These are phyloP conservation scores for Clarias batrachus DNA, from an alignment of 2,113 vertebrate species.

Conservation along the genomic window DNA sequence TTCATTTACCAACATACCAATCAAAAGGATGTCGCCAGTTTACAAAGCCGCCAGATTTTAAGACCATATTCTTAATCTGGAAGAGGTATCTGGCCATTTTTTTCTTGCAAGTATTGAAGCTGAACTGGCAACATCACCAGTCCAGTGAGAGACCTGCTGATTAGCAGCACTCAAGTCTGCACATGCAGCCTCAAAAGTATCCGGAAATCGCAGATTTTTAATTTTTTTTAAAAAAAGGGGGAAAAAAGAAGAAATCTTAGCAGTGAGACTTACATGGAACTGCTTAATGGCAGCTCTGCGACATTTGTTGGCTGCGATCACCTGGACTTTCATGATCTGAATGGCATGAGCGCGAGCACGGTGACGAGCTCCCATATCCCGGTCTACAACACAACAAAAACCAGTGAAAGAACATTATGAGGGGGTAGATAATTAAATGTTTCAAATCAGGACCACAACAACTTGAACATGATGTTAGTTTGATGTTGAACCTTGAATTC, in stretches of 20 bases:
- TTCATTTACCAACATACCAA: too few species aligned
- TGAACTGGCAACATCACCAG: slow-evolving; percentile 49
- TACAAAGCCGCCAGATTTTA: slow-evolving; percentile 59
- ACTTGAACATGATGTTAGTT: not conserved
- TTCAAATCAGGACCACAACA: not conserved
- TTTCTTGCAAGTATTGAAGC: slow-evolving; percentile 56
- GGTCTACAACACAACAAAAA: slow-evolving; percentile 72
- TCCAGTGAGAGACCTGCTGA: slow-evolving; percentile 62
- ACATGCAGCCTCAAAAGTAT: not conserved
- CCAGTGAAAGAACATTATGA: not conserved
- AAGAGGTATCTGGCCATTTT: slow-evolving; percentile 65
- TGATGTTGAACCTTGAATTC: slow-evolving; percentile 76
- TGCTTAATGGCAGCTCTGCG: slow-evolving; percentile 95
- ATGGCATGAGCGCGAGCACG: slow-evolving; percentile 92
- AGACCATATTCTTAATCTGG: slow-evolving; percentile 60
- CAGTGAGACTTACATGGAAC: slow-evolving; percentile 86
- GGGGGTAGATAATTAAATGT: too few species aligned
- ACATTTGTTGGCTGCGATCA: slow-evolving; percentile 93
- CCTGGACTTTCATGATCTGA: slow-evolving; percentile 97
- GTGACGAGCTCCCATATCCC: slow-evolving; percentile 95
- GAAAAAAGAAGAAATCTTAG: not conserved
- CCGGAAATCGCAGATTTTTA: not conserved
- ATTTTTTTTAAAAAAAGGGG: not conserved
- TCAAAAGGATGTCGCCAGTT: slow-evolving; percentile 53
- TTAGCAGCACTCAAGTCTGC: not conserved